Percentiles rank a stretch among this genome's conserved stretches.
Evolutionary conservation across 2,113 vertebrate species (phyloP).

Genomic region (Nesoenas mayeri): DNA sequence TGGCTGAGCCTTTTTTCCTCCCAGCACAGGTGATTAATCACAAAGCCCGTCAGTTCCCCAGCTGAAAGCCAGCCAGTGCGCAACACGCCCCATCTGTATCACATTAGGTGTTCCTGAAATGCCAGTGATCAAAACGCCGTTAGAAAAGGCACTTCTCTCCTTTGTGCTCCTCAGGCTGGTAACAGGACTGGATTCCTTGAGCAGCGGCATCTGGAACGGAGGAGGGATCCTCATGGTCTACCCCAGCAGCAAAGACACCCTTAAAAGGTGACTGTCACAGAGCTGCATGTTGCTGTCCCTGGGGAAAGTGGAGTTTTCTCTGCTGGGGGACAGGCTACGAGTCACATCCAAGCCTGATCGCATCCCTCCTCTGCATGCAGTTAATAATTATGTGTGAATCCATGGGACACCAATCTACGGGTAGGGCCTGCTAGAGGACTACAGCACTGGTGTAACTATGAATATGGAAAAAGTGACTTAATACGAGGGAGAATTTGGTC

Average conservation of each 20-base stretch:
- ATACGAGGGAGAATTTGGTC: background rate
- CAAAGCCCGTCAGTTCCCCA: background rate
- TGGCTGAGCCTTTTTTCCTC: conserved; percentile 24
- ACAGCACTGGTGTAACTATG: background rate
- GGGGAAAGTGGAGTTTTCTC: background rate
- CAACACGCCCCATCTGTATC: conserved; percentile 60
- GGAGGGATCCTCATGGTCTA: background rate
- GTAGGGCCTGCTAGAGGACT: background rate
- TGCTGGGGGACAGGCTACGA: background rate
- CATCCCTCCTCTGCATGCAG: background rate
- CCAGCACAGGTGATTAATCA: conserved; percentile 75
- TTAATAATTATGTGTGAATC: background rate
- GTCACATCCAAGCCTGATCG: background rate
- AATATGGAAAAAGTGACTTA: background rate
- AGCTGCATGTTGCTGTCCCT: background rate
- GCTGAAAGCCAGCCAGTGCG: conserved; percentile 52
- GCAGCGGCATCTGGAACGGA: background rate
- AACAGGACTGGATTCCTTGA: conserved; percentile 32
- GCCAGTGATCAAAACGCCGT: conserved; percentile 44
- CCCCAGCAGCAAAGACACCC: background rate
- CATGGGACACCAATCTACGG: background rate
- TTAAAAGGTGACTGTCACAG: background rate
- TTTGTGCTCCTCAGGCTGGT: conserved; percentile 32
- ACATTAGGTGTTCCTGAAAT: conserved; percentile 65
- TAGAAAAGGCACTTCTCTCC: background rate